A percentile compares a stretch with the other conserved stretches of the same genome.
Evolutionary conservation across 2,888 invertebrate genomes (phyloP).

Genomic region (Cataglyphis altisquamis): DNA sequence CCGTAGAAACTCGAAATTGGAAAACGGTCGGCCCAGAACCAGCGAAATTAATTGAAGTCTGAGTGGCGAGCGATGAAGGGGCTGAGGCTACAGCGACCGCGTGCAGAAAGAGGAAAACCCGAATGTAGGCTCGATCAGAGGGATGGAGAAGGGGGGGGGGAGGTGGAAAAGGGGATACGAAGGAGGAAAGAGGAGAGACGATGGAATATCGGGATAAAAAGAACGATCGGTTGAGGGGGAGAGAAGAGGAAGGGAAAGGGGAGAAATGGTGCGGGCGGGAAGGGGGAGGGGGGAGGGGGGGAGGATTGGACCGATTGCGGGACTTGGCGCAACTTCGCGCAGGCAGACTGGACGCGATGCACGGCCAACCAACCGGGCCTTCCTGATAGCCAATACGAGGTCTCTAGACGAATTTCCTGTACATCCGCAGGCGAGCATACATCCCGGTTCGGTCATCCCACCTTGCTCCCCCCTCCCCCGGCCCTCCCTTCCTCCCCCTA

Average conservation of each 20-base stretch:
- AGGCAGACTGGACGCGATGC: constrained; percentile 66
- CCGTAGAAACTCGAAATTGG: constrained; percentile 79
- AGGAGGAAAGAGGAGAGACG: constrained; percentile 47
- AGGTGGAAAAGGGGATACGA: constrained; percentile 25
- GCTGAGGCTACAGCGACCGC: constrained; percentile 66
- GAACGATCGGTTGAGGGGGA: constrained; percentile 57
- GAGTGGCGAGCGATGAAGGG: constrained; percentile 77
- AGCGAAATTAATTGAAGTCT: constrained; percentile 82
- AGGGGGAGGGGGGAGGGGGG: constrained; percentile 45
- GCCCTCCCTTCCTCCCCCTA: background rate
- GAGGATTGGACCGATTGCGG: constrained; percentile 69
- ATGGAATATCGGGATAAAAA: constrained; percentile 61
- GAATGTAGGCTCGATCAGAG: constrained; percentile 58
- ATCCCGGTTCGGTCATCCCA: constrained; percentile 29
- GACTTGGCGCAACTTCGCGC: constrained; percentile 72
- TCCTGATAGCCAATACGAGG: constrained; percentile 74
- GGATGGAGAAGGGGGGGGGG: constrained; percentile 17
- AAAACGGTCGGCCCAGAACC: constrained; percentile 77
- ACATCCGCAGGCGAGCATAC: constrained; percentile 45
- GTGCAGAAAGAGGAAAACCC: constrained; percentile 71
- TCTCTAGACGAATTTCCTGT: constrained; percentile 66
- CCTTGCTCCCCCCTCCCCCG: background rate
- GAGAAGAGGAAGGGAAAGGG: background rate
- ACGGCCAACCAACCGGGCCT: constrained; percentile 65
- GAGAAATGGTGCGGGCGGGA: constrained; percentile 1